Percentiles rank a stretch among this genome's conserved stretches.
These are phyloP conservation scores for Carassius auratus DNA, from an alignment of 2,113 vertebrate genomes.

Conservation along the genomic window DNA sequence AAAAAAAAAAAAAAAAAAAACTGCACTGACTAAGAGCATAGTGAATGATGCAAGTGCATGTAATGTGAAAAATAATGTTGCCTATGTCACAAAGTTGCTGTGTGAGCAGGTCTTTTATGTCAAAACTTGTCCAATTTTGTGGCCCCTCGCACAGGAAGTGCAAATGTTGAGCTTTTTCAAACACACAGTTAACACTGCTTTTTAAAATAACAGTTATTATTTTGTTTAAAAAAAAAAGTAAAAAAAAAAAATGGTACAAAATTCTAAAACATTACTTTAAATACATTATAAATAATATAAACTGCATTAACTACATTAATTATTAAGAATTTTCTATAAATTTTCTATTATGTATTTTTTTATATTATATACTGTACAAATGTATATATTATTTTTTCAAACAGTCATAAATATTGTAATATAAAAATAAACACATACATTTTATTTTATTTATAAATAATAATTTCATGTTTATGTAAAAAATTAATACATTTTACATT, in stretches of 20 bases:
- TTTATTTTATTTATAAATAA: background rate
- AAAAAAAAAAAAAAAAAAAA: background rate
- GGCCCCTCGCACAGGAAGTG: background rate
- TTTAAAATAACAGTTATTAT: background rate
- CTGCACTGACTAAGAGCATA: background rate
- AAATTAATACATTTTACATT: background rate
- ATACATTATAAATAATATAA: background rate
- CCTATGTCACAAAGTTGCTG: background rate
- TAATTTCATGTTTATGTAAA: background rate
- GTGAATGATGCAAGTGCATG: slow-evolving; percentile 23
- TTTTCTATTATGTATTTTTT: too few species aligned
- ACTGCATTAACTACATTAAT: too few species aligned
- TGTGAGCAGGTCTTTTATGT: slow-evolving; percentile 29
- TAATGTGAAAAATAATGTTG: background rate
- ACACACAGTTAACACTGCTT: background rate
- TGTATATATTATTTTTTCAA: too few species aligned
- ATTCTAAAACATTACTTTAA: background rate
- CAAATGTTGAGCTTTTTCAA: background rate
- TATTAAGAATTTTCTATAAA: too few species aligned
- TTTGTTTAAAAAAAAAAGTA: background rate
- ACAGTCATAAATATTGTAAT: too few species aligned
- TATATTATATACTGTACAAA: too few species aligned
- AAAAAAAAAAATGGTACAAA: background rate
- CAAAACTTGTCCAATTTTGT: background rate
- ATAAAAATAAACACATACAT: background rate